phyloP scores from a whole-genome alignment of 2,113 vertebrate genomes.

The Bufo bufo region DNA sequence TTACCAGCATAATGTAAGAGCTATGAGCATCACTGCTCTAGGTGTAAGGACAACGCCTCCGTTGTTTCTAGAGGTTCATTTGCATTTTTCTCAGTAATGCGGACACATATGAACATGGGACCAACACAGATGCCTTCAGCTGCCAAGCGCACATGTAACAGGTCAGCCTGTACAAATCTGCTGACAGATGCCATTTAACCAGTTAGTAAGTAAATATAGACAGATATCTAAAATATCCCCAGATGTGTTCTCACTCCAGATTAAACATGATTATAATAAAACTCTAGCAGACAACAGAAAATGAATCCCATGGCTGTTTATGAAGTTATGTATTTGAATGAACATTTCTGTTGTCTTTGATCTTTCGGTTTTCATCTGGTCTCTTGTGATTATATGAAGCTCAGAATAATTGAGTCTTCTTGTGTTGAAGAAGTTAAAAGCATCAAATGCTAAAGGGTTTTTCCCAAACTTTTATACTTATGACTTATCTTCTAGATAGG shows the following conservation, averaged over 20 bases:
- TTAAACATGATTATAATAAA: neutral
- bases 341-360: constrained; percentile 32
- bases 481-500: too few species aligned
- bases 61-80: neutral
- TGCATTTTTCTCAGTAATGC: too few species aligned
- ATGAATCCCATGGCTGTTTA: neutral
- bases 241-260: neutral
- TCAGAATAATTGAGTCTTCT: neutral
- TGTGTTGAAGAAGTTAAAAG: neutral
- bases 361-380: constrained; percentile 5
- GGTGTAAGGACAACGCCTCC: too few species aligned
- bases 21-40: too few species aligned
- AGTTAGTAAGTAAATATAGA: neutral
- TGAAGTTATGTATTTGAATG: constrained; percentile 5
- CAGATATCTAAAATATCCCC: neutral
- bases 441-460: neutral
- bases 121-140: too few species aligned
- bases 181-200: neutral
- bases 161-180: too few species aligned
- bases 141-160: too few species aligned
- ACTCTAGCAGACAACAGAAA: neutral
- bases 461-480: too few species aligned
- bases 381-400: neutral
- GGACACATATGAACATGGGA: too few species aligned
- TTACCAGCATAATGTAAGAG: too few species aligned